These are phyloP conservation scores for Harpalus rubripes DNA, from an alignment of 2,888 invertebrate genomes.

Conservation along the genomic window DNA sequence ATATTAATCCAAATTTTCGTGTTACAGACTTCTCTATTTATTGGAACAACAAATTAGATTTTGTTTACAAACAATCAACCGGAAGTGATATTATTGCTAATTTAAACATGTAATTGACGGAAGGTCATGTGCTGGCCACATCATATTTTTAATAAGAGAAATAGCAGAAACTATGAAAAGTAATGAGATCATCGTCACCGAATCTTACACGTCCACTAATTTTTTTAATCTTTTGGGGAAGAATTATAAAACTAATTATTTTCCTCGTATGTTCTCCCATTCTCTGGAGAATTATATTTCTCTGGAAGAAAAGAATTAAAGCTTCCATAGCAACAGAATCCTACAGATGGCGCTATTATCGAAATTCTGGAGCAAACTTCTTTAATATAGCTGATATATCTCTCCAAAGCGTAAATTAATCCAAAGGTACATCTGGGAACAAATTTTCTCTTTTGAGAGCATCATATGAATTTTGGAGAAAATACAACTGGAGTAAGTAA, in stretches of 20 bases:
- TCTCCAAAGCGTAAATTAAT: slow-evolving; percentile 35
- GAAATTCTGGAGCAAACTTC: slow-evolving; percentile 48
- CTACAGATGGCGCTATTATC: slow-evolving; percentile 39
- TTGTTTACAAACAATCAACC: too few species aligned
- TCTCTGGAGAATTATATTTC: slow-evolving; percentile 39
- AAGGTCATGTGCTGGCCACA: too few species aligned
- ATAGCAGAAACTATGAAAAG: too few species aligned
- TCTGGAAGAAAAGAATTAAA: slow-evolving; percentile 33
- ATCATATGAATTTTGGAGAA: not conserved
- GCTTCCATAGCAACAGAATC: slow-evolving; percentile 21
- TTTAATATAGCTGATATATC: slow-evolving; percentile 54
- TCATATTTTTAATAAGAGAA: too few species aligned
- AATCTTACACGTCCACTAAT: too few species aligned
- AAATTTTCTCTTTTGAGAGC: not conserved
- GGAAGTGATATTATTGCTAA: too few species aligned
- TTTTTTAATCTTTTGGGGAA: too few species aligned
- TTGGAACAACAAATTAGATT: too few species aligned
- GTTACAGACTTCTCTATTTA: too few species aligned
- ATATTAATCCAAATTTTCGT: too few species aligned
- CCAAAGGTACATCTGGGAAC: not conserved
- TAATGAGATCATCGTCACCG: too few species aligned
- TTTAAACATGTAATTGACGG: too few species aligned
- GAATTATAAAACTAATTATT: not conserved
- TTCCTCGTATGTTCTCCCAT: not conserved
- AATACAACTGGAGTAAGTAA: slow-evolving; percentile 16